Base-by-base conservation (phyloP, 2,888 invertebrate genomes). In the Molanna angustata region DNA sequence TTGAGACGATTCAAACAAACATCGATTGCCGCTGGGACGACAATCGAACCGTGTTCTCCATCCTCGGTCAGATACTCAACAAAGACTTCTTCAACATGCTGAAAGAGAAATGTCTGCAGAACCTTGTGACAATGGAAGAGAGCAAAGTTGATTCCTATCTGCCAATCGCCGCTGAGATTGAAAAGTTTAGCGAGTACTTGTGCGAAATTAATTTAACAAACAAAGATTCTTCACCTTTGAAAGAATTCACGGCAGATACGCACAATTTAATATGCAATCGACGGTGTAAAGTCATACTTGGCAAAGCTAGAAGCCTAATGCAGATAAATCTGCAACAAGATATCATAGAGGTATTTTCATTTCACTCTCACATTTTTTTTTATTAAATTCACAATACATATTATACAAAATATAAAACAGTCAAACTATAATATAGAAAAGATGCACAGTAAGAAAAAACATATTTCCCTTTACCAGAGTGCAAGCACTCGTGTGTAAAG, bases 1-100 rank as follows among this genome's bases (percentile, higher is more conserved):
- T 77, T 66, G 77, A 76, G 57, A 77, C 76, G 52, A 62, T 77
- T 0, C 71, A 75, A 40, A 71, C 73, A 9, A 74, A 74, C 0
- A 62, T 77, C 2, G 75, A 74, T 0, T 67, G 69, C 1, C 69
- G 71, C 35, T 70, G 76, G 63, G 70, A 74, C 45, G 64, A 66
- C 47, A 70, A 71, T 14, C 65, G 67, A 50, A 69, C 70, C 18
- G 76, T 77, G 32, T 71, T 76, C 27, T 69, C 71, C 62, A 66
- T 74, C 0, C 72, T 77, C 54, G 69, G 73, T 0, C 71, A 74
- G 32, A 69, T 68, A 1, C 69, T 72, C 1, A 62, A 67, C 20
- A 65, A 70, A 1, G 72, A 70, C 49, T 77, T 77, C 61, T 76
- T 75, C 16, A 66, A 66, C 43, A 74, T 71, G 64, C 69, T 77